These are phyloP conservation scores for Sylvilagus bachmani DNA, from an alignment of 2,113 vertebrate genomes.

Conservation along the genomic window DNA sequence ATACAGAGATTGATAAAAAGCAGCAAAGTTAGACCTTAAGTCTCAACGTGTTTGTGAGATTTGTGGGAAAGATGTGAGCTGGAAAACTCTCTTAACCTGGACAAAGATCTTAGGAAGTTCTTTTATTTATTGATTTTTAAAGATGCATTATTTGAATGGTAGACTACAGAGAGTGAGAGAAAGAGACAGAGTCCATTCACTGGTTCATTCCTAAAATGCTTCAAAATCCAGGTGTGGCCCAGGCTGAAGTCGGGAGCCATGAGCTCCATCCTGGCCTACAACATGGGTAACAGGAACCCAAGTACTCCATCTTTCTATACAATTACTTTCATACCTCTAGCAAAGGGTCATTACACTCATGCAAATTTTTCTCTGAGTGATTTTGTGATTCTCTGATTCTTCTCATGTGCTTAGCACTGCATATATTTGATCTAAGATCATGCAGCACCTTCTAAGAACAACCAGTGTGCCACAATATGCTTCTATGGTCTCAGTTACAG, in stretches of 20 bases:
- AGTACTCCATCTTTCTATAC: neutral
- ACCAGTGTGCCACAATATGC: too few relatives aligned
- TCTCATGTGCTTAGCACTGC: neutral
- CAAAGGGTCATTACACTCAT: neutral
- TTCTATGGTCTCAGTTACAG: neutral
- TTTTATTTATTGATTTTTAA: neutral
- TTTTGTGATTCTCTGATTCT: neutral
- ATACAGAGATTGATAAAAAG: slow-evolving; percentile 60
- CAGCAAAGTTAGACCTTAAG: neutral
- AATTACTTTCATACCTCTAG: neutral
- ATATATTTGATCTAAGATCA: neutral
- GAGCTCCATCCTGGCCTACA: too few relatives aligned
- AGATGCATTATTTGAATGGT: too few relatives aligned
- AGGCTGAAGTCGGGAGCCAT: too few relatives aligned
- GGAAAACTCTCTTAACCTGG: neutral
- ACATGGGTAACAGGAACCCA: too few relatives aligned
- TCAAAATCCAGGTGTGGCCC: too few relatives aligned
- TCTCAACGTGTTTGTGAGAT: slow-evolving; percentile 35
- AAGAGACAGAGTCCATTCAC: too few relatives aligned
- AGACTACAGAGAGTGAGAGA: too few relatives aligned
- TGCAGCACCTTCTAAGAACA: neutral
- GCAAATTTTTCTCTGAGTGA: neutral
- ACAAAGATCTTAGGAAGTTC: neutral
- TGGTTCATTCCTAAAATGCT: too few relatives aligned
- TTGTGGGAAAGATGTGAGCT: neutral